Evolutionary conservation across 1,140 invertebrate species (phyloP).

Genomic region (Dinoponera quadriceps): DNA sequence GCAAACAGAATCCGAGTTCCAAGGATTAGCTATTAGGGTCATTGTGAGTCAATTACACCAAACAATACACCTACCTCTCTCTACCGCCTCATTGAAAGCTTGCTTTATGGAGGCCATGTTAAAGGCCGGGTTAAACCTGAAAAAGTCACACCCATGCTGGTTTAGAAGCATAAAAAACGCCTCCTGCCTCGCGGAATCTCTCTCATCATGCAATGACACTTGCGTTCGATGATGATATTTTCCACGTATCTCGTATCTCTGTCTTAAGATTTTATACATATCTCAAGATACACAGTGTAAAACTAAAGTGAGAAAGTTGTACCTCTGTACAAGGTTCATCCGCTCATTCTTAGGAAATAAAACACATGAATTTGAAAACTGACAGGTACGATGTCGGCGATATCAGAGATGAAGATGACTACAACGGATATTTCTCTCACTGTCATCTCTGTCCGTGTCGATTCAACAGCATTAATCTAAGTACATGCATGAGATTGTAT

Average conservation of each 20-base stretch:
- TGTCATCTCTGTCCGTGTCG: neutral
- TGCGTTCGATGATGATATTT: constrained; percentile 39
- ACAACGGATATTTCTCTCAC: neutral
- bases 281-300: neutral
- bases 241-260: no score
- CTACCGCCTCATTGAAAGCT: constrained; percentile 96
- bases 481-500: neutral
- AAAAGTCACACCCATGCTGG: constrained; percentile 82
- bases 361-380: neutral
- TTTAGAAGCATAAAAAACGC: constrained; percentile 69
- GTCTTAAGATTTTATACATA: no score
- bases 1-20: constrained; percentile 34
- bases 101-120: constrained; percentile 97
- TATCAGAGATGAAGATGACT: neutral
- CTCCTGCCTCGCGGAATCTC: constrained; percentile 44
- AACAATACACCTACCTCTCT: constrained; percentile 89
- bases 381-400: neutral
- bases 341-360: neutral
- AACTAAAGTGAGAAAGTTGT: neutral
- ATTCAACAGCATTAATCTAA: constrained; percentile 4
- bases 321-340: neutral
- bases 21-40: constrained; percentile 20
- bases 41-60: constrained; percentile 19
- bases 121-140: constrained; percentile 95
- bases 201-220: constrained; percentile 75